Evolutionary conservation across 2,113 vertebrate species (phyloP), one percentile per base, ranked within the genome.

Genomic region (Microtus ochrogaster): DNA sequence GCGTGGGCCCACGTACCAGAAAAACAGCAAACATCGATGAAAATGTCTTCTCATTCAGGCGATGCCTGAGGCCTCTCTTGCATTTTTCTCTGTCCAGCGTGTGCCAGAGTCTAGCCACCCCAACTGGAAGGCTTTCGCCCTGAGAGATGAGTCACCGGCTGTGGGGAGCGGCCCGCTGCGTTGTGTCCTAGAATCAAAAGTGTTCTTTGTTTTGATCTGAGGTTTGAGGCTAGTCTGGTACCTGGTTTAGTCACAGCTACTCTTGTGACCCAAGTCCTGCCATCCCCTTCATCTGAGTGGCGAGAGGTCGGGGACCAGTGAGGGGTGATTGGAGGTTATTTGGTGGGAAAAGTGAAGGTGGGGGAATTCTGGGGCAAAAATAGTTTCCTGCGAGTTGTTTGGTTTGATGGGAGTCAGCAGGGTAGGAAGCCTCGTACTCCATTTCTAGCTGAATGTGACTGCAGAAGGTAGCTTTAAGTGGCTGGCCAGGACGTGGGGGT

Each of bases 311-410:
- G 24, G 61, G 16, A 22, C 49, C 6, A 1, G 44, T 17, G 36
- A 19, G 33, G 22, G 41, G 0, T 24, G 74, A 52, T 16, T 83
- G 1, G 49, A 47, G 68, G 77, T 61, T 68, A 41, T 91, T 79
- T 70, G 63, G 77, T 83, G 41, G 47, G 49, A 94, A 61, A 30
- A 78, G 36, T 65, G 11, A 73, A 68, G n/a, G 68, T 33, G 52
- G 36, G 6, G 17, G 24, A 19, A 24, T 92, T 94, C 74, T 72
- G 55, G 30, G 39, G 70, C 85, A 28, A 82, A 93, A 77, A n/a
- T 28, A 26, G 0, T 95, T 94, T 94, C 52, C 61, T 47, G 14
- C 3, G 24, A 52, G 92, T 90, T 61, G 19, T 84, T 92, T 74
- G 36, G 79, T 55, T 78, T 94, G 92, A 68, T 73, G 2, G 39